Percentiles rank a stretch among this genome's conserved stretches.
These are phyloP conservation scores for Cheilosia vernalis DNA, from an alignment of 2,888 invertebrate species.

Conservation along the genomic window DNA sequence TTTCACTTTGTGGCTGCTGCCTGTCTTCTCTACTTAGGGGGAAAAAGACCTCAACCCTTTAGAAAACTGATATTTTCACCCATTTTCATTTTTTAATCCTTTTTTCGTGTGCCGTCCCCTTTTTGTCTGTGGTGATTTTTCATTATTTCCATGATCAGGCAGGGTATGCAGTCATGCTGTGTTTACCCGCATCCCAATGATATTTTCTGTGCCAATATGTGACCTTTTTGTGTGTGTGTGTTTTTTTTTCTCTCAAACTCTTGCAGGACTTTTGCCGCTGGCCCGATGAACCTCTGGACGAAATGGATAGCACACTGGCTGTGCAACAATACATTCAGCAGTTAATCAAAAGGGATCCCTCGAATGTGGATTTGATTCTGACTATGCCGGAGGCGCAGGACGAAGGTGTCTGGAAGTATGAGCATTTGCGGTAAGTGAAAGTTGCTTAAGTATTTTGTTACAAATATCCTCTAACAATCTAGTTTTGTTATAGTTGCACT, in stretches of 20 bases:
- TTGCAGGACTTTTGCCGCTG: constrained; percentile 96
- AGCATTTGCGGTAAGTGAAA: constrained; percentile 91
- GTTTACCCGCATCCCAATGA: constrained; percentile 20
- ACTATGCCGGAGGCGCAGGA: constrained; percentile 98
- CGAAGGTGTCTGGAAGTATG: constrained; percentile 99
- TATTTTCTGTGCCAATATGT: neutral
- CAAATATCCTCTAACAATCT: too few species aligned
- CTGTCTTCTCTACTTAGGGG: neutral
- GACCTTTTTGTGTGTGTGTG: neutral
- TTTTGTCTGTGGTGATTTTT: constrained; percentile 19
- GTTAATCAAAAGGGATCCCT: constrained; percentile 95
- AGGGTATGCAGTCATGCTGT: constrained; percentile 1
- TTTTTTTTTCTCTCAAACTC: constrained; percentile 10
- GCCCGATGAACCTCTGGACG: constrained; percentile 99
- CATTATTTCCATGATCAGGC: neutral
- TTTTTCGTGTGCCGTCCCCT: neutral
- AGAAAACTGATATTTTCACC: constrained; percentile 37
- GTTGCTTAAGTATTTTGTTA: neutral
- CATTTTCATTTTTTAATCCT: constrained; percentile 38
- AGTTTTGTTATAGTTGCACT: neutral
- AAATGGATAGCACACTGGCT: constrained; percentile 99
- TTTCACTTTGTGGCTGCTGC: constrained; percentile 38
- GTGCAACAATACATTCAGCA: constrained; percentile 99
- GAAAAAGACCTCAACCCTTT: constrained; percentile 56
- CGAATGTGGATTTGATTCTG: constrained; percentile 96